Percentiles rank a stretch among this genome's conserved stretches.
Evolutionary conservation across 1,140 invertebrate genomes (phyloP).

Genomic region (Leptopilina clavipes): DNA sequence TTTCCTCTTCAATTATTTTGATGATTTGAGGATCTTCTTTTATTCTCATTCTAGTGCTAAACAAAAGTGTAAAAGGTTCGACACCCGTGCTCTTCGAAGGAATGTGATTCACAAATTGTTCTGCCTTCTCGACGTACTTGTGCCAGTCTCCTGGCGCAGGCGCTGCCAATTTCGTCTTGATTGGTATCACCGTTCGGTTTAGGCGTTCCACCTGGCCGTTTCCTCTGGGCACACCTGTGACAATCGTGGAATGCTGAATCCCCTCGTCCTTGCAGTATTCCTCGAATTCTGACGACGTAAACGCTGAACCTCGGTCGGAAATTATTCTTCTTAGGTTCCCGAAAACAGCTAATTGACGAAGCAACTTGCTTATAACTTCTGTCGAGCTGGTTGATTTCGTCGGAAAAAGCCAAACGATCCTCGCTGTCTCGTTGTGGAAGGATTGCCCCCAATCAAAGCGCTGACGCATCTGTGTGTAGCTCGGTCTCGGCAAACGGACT

Average conservation of each 20-base stretch:
- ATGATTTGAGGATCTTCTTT: conserved; percentile 17
- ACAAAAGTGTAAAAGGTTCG: neutral
- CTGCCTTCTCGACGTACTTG: neutral
- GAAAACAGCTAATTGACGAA: conserved; percentile 49
- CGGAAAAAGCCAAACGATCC: conserved; percentile 32
- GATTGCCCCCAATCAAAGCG: conserved; percentile 35
- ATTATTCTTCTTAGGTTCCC: conserved; percentile 64
- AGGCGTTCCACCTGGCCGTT: conserved; percentile 61
- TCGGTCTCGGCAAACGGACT: conserved; percentile 40
- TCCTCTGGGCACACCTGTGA: conserved; percentile 56
- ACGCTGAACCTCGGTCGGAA: conserved; percentile 58
- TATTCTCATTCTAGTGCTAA: conserved; percentile 2
- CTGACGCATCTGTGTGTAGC: conserved; percentile 33
- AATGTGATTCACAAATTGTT: conserved; percentile 29
- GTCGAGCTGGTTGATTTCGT: conserved; percentile 29
- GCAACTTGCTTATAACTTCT: conserved; percentile 34
- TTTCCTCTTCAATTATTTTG: neutral
- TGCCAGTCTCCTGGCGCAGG: conserved; percentile 4
- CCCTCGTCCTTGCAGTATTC: conserved; percentile 54
- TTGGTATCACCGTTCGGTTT: conserved; percentile 55
- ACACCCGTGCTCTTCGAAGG: neutral
- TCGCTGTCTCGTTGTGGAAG: conserved; percentile 42
- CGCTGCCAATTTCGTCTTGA: conserved; percentile 12
- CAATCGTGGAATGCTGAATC: conserved; percentile 59
- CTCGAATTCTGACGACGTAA: conserved; percentile 53